Conservation (phyloP, 2,797 vertebrate genomes). For the Hypotaenidia okinawae region DNA sequence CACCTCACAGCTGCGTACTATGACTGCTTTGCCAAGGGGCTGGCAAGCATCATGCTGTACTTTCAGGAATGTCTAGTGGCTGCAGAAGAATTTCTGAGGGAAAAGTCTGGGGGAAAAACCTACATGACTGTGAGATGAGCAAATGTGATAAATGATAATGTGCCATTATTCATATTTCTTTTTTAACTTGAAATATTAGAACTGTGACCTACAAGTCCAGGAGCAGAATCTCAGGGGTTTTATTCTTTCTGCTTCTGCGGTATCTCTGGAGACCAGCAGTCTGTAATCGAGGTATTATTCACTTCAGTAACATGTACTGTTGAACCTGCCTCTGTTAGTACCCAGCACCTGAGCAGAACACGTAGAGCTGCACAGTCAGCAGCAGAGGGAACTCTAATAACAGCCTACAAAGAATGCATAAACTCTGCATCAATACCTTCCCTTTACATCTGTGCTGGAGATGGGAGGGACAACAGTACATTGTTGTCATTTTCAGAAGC, state of each 20-base stretch:
- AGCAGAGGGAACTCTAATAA: slow-evolving; percentile 51
- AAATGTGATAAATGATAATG: not conserved
- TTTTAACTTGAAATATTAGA: not conserved
- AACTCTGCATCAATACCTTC: not conserved
- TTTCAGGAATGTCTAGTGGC: not conserved
- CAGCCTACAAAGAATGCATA: not conserved
- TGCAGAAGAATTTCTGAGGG: not conserved
- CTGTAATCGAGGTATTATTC: slow-evolving; percentile 30
- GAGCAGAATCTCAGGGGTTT: not conserved
- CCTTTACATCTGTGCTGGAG: not conserved
- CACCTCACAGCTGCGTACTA: fast-evolving
- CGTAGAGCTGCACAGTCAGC: not conserved
- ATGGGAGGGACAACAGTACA: not conserved
- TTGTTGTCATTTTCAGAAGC: not conserved
- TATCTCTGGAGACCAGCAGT: not conserved
- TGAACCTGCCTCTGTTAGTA: not conserved
- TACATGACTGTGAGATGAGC: not conserved
- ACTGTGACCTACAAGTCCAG: not conserved
- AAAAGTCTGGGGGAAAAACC: not conserved
- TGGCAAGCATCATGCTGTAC: not conserved
- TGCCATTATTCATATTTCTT: not conserved
- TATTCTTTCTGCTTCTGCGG: not conserved
- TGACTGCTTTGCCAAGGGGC: not conserved
- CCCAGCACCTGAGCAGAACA: not conserved
- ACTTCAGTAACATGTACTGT: not conserved